Evolutionary conservation across 2,888 invertebrate species (phyloP).

Genomic region (Amiota minor): DNA sequence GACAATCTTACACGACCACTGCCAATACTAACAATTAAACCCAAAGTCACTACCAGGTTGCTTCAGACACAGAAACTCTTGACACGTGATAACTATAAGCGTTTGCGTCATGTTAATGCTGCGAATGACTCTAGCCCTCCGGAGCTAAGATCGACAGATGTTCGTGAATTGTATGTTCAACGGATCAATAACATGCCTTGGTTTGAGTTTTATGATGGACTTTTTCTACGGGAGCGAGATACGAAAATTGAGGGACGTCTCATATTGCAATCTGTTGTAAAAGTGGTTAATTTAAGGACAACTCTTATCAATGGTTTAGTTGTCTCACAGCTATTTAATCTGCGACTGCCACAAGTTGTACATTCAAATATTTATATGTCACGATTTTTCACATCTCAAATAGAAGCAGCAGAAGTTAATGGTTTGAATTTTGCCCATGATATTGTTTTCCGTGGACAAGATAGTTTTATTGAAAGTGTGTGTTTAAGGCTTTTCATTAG

Average conservation of each 20-base stretch:
- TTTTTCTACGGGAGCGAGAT: slow-evolving; percentile 66
- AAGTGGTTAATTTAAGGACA: slow-evolving; percentile 52
- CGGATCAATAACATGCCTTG: slow-evolving; percentile 63
- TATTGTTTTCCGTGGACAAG: slow-evolving; percentile 59
- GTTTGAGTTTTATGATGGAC: slow-evolving; percentile 58
- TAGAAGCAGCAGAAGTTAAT: slow-evolving; percentile 60
- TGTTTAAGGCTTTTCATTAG: slow-evolving; percentile 4
- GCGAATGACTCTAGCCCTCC: background rate
- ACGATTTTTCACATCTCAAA: slow-evolving; percentile 54
- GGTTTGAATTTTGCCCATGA: slow-evolving; percentile 65
- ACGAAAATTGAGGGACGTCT: slow-evolving; percentile 57
- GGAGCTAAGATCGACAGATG: background rate
- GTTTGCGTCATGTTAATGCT: slow-evolving; percentile 27
- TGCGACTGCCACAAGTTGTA: slow-evolving; percentile 61
- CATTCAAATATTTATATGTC: slow-evolving; percentile 62
- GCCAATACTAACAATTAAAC: slow-evolving; percentile 49
- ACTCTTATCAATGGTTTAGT: slow-evolving; percentile 58
- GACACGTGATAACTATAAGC: slow-evolving; percentile 41
- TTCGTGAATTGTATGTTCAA: slow-evolving; percentile 50
- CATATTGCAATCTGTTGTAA: slow-evolving; percentile 55
- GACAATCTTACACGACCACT: slow-evolving; percentile 33
- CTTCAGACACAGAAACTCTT: slow-evolving; percentile 55
- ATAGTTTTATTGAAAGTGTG: slow-evolving; percentile 60
- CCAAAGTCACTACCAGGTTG: slow-evolving; percentile 48
- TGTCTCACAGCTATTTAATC: slow-evolving; percentile 61